Conservation (phyloP, 2,113 vertebrate genomes). For the Corythornis vintsioides region DNA sequence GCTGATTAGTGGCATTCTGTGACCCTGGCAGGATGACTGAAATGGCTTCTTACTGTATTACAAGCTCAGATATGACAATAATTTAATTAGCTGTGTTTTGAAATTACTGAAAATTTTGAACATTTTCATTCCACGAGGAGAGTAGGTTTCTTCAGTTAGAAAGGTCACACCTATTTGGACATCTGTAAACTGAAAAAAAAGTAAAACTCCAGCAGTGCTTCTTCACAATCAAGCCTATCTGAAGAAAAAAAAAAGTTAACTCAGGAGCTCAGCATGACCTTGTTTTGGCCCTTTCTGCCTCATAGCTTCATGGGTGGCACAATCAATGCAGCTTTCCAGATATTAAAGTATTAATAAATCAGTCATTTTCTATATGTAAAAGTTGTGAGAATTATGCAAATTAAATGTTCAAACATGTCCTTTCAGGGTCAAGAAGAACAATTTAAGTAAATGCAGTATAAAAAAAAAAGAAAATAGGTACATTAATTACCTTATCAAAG, state of each 20-base stretch:
- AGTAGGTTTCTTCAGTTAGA: neutral
- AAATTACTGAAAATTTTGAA: neutral
- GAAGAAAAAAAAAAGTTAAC: neutral
- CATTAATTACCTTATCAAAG: neutral
- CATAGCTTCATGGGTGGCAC: neutral
- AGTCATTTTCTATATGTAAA: neutral
- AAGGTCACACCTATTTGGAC: neutral
- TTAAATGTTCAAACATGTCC: neutral
- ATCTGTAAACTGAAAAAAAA: neutral
- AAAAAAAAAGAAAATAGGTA: neutral
- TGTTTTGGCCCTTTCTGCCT: neutral
- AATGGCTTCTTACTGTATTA: neutral
- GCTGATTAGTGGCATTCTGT: neutral
- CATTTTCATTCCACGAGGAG: neutral
- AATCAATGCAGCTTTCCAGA: neutral
- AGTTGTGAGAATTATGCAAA: neutral
- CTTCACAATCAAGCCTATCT: neutral
- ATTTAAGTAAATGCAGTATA: neutral
- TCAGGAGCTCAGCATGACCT: fast-evolving
- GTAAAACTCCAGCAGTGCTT: neutral
- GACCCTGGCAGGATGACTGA: neutral
- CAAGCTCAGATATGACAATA: neutral
- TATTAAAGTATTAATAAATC: neutral
- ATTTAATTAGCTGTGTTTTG: neutral
- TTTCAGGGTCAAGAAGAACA: neutral